A percentile compares a stretch with the other conserved stretches of the same genome.
phyloP scores from a whole-genome alignment of 2,113 vertebrate species.

The Barnardius zonarius region DNA sequence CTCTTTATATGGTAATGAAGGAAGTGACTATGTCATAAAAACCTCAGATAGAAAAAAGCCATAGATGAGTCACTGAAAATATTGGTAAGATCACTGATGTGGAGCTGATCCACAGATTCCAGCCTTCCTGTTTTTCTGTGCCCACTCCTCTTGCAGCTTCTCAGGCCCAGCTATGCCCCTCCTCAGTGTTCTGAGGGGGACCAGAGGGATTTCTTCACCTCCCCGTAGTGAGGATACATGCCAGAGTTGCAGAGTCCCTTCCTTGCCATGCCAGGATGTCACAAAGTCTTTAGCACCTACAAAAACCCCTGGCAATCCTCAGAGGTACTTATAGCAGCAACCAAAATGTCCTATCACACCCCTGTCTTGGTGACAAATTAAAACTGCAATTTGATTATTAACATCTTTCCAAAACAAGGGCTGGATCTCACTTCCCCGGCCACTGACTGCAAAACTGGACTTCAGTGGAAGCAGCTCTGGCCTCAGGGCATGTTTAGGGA shows the following conservation, averaged over 20 bases:
- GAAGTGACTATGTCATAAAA: conserved; percentile 17
- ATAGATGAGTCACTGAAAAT: conserved; percentile 45
- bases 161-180: neutral
- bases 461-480: conserved; percentile 1
- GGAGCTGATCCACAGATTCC: conserved; percentile 4
- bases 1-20: conserved; percentile 21
- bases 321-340: conserved; percentile 28
- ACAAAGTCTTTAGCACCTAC: conserved; percentile 39
- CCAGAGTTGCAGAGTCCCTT: conserved; percentile 17
- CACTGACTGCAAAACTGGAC: neutral
- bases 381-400: conserved; percentile 39
- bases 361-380: conserved; percentile 48
- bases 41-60: neutral
- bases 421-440: neutral
- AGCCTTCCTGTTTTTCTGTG: conserved; percentile 40
- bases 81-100: conserved; percentile 23
- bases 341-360: conserved; percentile 24
- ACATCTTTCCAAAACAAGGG: conserved; percentile 11
- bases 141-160: conserved; percentile 3
- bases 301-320: conserved; percentile 6
- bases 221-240: neutral
- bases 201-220: conserved; percentile 51
- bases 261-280: neutral
- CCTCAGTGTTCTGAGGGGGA: neutral
- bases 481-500: neutral